Evolutionary conservation across 1,140 invertebrate species (phyloP), one percentile per base, ranked within the genome.

Genomic region (Drosophila biarmipes): DNA sequence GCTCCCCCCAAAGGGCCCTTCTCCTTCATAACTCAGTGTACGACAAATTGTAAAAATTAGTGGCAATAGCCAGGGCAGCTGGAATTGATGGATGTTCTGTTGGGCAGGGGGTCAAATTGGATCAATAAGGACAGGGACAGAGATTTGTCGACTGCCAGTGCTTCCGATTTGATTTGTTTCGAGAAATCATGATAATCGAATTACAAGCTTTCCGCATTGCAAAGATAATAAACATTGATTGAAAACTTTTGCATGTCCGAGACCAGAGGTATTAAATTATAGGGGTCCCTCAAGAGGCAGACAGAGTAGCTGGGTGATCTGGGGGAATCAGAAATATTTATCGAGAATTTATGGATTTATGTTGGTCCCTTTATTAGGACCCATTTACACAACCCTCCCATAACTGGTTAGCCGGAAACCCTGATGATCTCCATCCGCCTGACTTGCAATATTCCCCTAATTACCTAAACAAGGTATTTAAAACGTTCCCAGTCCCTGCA

Each of bases 1-100:
- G 43, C 58, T 27, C n/a, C 45, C 2, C 43, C 21, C n/a, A 40
- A 40, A 17, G n/a, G 14, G 4, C 17, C n/a, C 7, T 10, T 2
- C 29, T 38, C 64, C 17, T 38, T 61, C 64, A 81, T 87, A 86
- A 86, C 73, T 82, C 59, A 72, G 74, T 87, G 74, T 72, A 76
- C 64, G 82, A 77, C 73, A 77, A 77, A 77, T 77, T 77, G 74
- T 77, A 56, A 56, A 76, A 77, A 77, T 77, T 77, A 77, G 73
- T 76, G 73, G 73, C 62, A 40, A 54, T 54, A 63, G 55, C 40
- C n/a, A 46, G 17, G 35, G 56, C 40, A 49, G 71, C 38, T 34
- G 29, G 34, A 66, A 57, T 74, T 75, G 72, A 75, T 75, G 52
- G 72, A 66, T 73, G 58, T 37, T 35, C 40, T 34, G 34, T 24